Conservation (phyloP, 2,888 invertebrate species). For the Camponotus fellah region DNA sequence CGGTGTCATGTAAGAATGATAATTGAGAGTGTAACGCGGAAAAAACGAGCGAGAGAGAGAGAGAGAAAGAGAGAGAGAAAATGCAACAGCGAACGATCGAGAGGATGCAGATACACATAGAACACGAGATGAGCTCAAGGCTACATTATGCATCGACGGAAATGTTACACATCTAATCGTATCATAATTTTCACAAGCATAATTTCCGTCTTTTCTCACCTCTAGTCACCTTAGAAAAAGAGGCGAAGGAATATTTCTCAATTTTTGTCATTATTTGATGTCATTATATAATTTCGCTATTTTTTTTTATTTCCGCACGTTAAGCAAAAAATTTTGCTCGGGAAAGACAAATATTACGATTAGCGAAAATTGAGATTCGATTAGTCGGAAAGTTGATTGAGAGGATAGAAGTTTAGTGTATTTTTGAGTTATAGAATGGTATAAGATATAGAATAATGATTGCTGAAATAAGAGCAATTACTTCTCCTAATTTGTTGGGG, state of each 20-base stretch:
- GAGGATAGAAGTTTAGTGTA: too few relatives aligned
- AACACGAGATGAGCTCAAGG: slow-evolving; percentile 33
- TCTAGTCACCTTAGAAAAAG: background rate
- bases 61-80: slow-evolving; percentile 2
- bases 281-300: background rate
- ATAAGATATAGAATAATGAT: too few relatives aligned
- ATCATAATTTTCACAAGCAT: slow-evolving; percentile 11
- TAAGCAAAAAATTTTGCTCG: background rate
- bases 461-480: too few relatives aligned
- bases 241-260: background rate
- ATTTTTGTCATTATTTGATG: background rate
- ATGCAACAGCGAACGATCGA: background rate
- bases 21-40: slow-evolving; percentile 60
- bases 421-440: too few relatives aligned
- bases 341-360: background rate
- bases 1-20: slow-evolving; percentile 59
- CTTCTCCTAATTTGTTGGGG: too few relatives aligned
- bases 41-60: background rate
- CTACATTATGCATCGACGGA: slow-evolving; percentile 38
- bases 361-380: background rate
- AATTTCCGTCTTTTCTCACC: background rate
- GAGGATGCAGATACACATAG: background rate
- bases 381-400: too few relatives aligned
- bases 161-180: slow-evolving; percentile 42
- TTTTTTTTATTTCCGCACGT: background rate